A percentile compares a stretch with the other conserved stretches of the same genome.
Conservation (phyloP, 2,888 invertebrate species). For the Tanytarsus gracilentus region DNA sequence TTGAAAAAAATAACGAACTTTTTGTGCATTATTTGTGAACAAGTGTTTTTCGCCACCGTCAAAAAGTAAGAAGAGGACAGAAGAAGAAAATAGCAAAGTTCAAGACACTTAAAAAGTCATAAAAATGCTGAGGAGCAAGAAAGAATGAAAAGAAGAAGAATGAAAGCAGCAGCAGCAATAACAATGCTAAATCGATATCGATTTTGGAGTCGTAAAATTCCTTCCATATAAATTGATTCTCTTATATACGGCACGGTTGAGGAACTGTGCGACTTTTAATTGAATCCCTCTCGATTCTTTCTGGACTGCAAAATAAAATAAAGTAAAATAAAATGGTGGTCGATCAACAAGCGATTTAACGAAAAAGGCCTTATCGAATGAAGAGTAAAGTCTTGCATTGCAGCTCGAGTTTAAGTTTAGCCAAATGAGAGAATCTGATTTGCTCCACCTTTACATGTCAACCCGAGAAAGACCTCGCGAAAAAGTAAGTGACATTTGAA, state of each 20-base stretch:
- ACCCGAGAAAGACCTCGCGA: background rate
- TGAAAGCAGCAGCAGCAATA: background rate
- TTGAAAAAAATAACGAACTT: too few species aligned
- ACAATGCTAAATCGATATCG: conserved; percentile 10
- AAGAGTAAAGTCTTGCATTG: background rate
- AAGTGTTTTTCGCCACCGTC: too few species aligned
- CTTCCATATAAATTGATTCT: background rate
- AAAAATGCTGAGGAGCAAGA: conserved; percentile 5
- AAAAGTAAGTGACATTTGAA: conserved; percentile 22
- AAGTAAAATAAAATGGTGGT: too few species aligned
- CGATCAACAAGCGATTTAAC: too few species aligned
- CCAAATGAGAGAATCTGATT: background rate
- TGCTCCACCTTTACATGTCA: conserved; percentile 27
- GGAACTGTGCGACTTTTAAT: too few species aligned
- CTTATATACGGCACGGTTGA: too few species aligned
- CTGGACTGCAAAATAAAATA: too few species aligned
- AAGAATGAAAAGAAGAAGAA: background rate
- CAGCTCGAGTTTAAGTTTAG: background rate
- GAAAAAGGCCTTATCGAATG: background rate
- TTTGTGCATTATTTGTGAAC: too few species aligned
- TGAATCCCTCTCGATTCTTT: too few species aligned
- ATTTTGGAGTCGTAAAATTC: background rate
- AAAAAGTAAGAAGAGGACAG: background rate
- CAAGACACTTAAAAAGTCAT: conserved; percentile 13
- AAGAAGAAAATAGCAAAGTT: background rate